Conservation (phyloP, 1,140 invertebrate genomes). For the Drosophila pseudoobscura region DNA sequence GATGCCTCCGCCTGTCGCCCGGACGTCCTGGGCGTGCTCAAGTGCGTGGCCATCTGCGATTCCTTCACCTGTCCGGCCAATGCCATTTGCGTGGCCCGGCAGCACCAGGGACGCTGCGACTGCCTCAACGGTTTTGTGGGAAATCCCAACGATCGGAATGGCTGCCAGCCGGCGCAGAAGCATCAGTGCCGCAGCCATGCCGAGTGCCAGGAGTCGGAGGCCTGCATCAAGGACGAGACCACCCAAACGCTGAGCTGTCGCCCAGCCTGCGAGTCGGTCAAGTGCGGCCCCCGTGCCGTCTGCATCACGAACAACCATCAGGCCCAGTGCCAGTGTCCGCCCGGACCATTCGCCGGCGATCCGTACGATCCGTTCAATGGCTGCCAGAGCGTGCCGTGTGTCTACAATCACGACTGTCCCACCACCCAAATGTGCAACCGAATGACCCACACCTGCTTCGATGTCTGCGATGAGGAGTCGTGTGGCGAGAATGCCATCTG, state of each 20-base stretch:
- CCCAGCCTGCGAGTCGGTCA: slow-evolving; percentile 89
- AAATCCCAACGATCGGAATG: slow-evolving; percentile 94
- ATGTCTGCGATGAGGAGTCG: slow-evolving; percentile 91
- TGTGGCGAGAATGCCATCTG: slow-evolving; percentile 95
- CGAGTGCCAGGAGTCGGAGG: slow-evolving; percentile 91
- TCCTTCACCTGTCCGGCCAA: slow-evolving; percentile 92
- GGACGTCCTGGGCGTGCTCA: slow-evolving; percentile 92
- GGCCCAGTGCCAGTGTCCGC: slow-evolving; percentile 93
- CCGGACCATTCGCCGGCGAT: slow-evolving; percentile 92
- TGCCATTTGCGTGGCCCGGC: slow-evolving; percentile 89
- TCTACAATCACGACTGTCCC: slow-evolving; percentile 93
- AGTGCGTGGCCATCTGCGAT: slow-evolving; percentile 90
- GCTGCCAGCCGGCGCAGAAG: slow-evolving; percentile 88
- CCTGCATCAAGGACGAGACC: slow-evolving; percentile 85
- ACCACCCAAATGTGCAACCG: slow-evolving; percentile 91
- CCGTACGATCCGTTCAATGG: slow-evolving; percentile 89
- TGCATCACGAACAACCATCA: slow-evolving; percentile 94
- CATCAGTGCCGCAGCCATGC: slow-evolving; percentile 91
- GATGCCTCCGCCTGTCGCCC: slow-evolving; percentile 88
- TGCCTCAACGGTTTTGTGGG: slow-evolving; percentile 91
- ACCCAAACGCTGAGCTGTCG: slow-evolving; percentile 86
- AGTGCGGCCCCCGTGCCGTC: slow-evolving; percentile 92
- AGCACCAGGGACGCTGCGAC: slow-evolving; percentile 90
- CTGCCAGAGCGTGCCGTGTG: slow-evolving; percentile 91
- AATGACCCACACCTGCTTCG: slow-evolving; percentile 91